Evolutionary conservation across 2,888 invertebrate species (phyloP), one percentile per base, ranked within the genome.

Genomic region (Lysandra bellargus): DNA sequence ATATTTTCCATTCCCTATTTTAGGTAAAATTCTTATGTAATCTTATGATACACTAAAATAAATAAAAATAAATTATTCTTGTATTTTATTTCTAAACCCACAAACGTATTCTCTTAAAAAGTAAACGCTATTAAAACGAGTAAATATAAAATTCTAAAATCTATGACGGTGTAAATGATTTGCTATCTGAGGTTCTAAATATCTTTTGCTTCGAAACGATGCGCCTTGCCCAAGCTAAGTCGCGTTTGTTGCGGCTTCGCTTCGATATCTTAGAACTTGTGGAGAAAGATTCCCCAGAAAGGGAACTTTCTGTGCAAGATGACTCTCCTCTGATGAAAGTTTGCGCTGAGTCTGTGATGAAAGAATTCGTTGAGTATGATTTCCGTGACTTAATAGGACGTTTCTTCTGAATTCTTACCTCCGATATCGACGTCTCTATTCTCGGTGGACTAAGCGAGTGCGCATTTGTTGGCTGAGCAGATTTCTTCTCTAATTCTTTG

Each of bases 191-290:
- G 6, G 88, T 86, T 75, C 84, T 83, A 2, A 81, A 79, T n/a
- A 80, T 81, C 3, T 83, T 79, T 64, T 87, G 86, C 72, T 86
- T 87, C 1, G 90, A 86, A 40, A 88, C 83, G 1, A 92, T 90
- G 12, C 89, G 88, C 1, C 88, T 86, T 1, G 91, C 90, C 92
- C 92, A 91, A 7, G 89, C 88, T 64, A 92, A 80, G 84, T 91
- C 89, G 1, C 90, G 87, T 1, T 89, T 88, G 78, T 85, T 85
- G 33, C 86, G 85, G 1, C 83, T 84, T 1, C 85, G 86, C 23
- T 82, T 84, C 1, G 76, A 76, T 17, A 53, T 33, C 49, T 76
- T 76, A 33, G 76, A 76, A 30, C 76, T 76, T 7, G 53, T 53
- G 12, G 76, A 76, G 14, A 53, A 33, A 17, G 53, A 33, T 4